phyloP scores from a whole-genome alignment of 2,797 vertebrate genomes.

The Thaleichthys pacificus region DNA sequence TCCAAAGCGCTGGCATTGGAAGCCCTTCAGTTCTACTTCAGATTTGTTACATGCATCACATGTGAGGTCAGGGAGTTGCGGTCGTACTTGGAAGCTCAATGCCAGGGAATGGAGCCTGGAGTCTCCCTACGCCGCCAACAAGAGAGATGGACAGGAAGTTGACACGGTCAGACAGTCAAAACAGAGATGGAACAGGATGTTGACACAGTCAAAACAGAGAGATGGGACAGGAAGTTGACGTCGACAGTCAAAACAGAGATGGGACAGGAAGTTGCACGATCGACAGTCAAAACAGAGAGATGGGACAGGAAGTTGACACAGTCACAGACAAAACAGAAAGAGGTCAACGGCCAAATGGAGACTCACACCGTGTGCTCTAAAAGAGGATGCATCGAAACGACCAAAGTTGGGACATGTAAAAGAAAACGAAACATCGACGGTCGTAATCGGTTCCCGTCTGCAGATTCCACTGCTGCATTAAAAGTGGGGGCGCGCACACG shows the following conservation, averaged over 20 bases:
- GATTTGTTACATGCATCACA: not conserved
- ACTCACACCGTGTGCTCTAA: not conserved
- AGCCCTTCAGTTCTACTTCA: not conserved
- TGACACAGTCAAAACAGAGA: not conserved
- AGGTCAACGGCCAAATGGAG: no score
- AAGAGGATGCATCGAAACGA: not conserved
- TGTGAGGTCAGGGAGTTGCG: constrained; percentile 38
- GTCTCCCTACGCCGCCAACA: constrained; percentile 50
- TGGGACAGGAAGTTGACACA: no score
- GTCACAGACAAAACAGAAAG: not conserved
- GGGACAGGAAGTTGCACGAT: no score
- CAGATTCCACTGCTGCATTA: not conserved
- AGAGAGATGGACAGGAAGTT: constrained; percentile 28
- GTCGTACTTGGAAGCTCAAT: constrained; percentile 62
- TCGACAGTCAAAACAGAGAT: not conserved
- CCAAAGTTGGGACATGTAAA: no score
- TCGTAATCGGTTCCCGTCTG: not conserved
- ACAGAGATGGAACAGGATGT: constrained; percentile 17
- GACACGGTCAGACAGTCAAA: not conserved
- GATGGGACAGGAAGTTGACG: no score
- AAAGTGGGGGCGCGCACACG: not conserved
- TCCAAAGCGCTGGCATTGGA: not conserved
- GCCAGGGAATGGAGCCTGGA: constrained; percentile 57
- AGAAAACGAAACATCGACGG: not conserved
- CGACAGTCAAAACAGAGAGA: not conserved